Evolutionary conservation across 2,113 vertebrate genomes (phyloP).

Genomic region (Caranx melampygus): DNA sequence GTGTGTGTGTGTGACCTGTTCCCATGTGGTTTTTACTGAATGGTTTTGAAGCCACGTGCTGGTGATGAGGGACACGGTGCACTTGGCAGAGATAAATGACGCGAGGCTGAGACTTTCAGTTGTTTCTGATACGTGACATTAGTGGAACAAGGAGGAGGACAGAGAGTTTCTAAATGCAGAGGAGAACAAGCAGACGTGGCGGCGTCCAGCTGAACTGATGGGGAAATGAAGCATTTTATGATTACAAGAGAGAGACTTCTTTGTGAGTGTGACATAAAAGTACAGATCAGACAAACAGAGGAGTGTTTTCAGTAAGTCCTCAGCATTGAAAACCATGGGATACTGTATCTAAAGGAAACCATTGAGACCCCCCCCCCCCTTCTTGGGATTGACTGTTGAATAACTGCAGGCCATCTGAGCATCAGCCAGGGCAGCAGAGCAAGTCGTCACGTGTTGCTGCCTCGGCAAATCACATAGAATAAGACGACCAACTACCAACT

Average conservation of each 20-base stretch:
- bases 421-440: conserved; percentile 27
- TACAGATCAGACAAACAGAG: neutral
- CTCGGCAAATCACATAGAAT: conserved; percentile 15
- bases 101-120: neutral
- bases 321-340: conserved; percentile 10
- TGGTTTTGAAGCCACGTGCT: conserved; percentile 52
- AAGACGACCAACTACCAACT: neutral
- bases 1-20: conserved; percentile 3
- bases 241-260: no score
- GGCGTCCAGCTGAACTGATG: neutral
- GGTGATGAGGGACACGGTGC: conserved; percentile 22
- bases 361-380: neutral
- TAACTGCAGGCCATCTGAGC: conserved; percentile 18
- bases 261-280: neutral
- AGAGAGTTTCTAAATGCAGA: neutral
- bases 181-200: neutral
- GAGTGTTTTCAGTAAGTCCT: no score
- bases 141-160: neutral
- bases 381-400: conserved; percentile 4
- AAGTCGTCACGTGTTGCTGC: conserved; percentile 43
- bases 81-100: conserved; percentile 24
- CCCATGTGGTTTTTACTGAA: conserved; percentile 36
- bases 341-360: conserved; percentile 1
- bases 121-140: conserved; percentile 21
- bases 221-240: neutral